Base-by-base conservation (phyloP, 2,113 vertebrate genomes). In the Vidua macroura region DNA sequence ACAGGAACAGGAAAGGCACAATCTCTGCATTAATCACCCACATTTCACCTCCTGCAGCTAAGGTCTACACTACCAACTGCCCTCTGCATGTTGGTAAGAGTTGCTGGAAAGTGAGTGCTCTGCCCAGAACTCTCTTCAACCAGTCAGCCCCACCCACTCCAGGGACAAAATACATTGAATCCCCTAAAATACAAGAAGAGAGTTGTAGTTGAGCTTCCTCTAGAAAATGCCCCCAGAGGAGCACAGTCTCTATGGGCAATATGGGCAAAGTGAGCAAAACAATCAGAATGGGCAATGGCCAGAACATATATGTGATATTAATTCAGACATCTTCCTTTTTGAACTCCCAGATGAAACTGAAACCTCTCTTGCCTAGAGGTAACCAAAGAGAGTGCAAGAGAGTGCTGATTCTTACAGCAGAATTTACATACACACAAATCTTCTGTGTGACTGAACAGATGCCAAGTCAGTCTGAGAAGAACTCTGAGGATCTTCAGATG, bases 51-150 rank as follows among this genome's bases (percentile, higher is more conserved):
- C 12, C 28, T 46, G 46, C 51, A 64, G 1, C n/a, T 56, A 23
- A 5, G 24, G 14, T 46, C 16, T 30, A 27, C n/a, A 16, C 43
- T n/a, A 56, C 6, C 58, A 75, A 28, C 7, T 41, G 14, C 27
- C 39, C 52, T 52, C 17, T 58, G 15, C 39, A 28, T 1, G 6
- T 30, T 64, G 11, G 2, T 60, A 53, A 15, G 20, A 25, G 27
- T 0, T 48, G 13, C 2, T 31, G n/a, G 13, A 22, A 62, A 30
- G 8, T 0, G 1, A 55, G 25, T 19, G 41, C 18, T 63, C 21
- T 43, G 35, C 48, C 53, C 24, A 6, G 66, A 31, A 39, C 1
- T 1, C 39, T 67, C 39, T 68, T 67, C 28, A 59, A 13, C 0
- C 6, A 53, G 51, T 25, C 72, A 83, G 52, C 20, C 48, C 23